Percentiles rank a stretch among this genome's conserved stretches.
phyloP scores from a whole-genome alignment of 2,888 invertebrate genomes.

The Diplolepis rosae region DNA sequence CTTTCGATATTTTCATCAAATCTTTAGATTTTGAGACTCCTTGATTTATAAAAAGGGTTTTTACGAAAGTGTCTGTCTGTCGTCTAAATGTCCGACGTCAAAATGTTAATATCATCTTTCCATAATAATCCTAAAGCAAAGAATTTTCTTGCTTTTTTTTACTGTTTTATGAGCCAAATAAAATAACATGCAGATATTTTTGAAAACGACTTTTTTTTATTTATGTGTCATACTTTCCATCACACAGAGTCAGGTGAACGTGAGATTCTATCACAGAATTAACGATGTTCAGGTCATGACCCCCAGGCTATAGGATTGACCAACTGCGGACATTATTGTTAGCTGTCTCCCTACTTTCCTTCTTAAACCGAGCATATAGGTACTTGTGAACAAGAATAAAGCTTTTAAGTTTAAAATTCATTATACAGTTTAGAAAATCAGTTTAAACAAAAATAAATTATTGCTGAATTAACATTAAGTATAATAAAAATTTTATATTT shows the following conservation, averaged over 20 bases:
- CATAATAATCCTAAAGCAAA: too few species aligned
- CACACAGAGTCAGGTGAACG: conserved; percentile 10
- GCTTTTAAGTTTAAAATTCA: conserved; percentile 17
- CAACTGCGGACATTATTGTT: conserved; percentile 32
- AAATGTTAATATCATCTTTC: too few species aligned
- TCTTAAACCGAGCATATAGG: conserved; percentile 10
- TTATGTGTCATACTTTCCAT: neutral
- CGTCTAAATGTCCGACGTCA: too few species aligned
- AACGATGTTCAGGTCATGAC: conserved; percentile 41
- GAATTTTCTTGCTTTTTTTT: too few species aligned
- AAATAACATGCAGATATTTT: neutral
- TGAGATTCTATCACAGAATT: conserved; percentile 38
- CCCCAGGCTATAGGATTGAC: conserved; percentile 28
- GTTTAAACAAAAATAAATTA: conserved; percentile 3
- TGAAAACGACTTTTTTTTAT: neutral
- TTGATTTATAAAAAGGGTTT: too few species aligned
- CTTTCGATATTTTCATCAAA: too few species aligned
- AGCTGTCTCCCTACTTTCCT: conserved; percentile 23
- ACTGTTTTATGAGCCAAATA: too few species aligned
- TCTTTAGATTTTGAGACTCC: too few species aligned
- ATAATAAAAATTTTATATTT: neutral
- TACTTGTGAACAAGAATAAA: conserved; percentile 1
- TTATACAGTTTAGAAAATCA: neutral
- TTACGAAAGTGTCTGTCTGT: too few species aligned
- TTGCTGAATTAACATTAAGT: neutral